Percentiles rank a stretch among this genome's conserved stretches.
phyloP scores from a whole-genome alignment of 2,797 vertebrate genomes.

The Anguilla obscura region DNA sequence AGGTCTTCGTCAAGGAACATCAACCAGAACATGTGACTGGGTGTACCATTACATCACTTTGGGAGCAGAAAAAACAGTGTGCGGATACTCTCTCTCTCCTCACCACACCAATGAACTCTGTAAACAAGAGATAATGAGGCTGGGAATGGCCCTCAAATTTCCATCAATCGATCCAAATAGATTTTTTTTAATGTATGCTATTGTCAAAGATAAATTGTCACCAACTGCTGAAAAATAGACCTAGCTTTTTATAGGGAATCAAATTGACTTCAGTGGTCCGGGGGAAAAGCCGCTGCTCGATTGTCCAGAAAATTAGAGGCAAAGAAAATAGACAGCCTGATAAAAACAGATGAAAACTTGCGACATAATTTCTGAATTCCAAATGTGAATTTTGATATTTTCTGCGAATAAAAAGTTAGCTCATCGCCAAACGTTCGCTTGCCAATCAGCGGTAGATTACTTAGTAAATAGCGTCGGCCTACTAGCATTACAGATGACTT shows the following conservation, averaged over 20 bases:
- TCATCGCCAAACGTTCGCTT: neutral
- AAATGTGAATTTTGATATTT: neutral
- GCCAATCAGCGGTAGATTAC: neutral
- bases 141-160: no score
- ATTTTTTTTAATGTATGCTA: no score
- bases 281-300: neutral
- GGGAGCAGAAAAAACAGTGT: no score
- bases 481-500: slow-evolving; percentile 5
- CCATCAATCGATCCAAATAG: no score
- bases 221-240: neutral
- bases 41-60: no score
- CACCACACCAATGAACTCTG: neutral
- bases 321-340: neutral
- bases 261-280: neutral
- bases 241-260: neutral
- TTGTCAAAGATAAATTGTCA: neutral
- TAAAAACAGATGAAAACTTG: neutral
- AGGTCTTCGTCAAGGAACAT: no score
- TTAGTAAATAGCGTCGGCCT: neutral
- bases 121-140: neutral
- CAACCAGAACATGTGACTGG: no score
- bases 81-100: no score
- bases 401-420: neutral
- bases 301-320: neutral
- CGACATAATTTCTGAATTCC: neutral